A percentile compares a stretch with the other conserved stretches of the same genome.
These are phyloP conservation scores for Eolophus roseicapilla DNA, from an alignment of 2,113 vertebrate genomes.

Conservation along the genomic window DNA sequence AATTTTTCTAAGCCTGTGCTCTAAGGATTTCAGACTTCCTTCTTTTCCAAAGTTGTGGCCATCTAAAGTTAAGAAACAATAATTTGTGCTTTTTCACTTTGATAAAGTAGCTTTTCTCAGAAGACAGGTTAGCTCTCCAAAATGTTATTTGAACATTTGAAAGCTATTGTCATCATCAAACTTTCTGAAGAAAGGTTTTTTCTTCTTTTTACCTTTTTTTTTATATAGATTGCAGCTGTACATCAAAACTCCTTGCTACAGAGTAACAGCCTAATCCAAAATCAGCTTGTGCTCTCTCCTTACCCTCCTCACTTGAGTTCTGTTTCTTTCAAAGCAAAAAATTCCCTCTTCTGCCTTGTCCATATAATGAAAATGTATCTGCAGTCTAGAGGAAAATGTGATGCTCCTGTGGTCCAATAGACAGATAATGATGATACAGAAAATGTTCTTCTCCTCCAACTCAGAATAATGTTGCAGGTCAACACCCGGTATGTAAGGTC, in stretches of 20 bases:
- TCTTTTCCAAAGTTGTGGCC: not conserved
- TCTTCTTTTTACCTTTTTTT: not conserved
- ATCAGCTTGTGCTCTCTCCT: not conserved
- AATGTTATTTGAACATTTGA: not conserved
- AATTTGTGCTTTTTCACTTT: not conserved
- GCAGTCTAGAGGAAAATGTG: not conserved
- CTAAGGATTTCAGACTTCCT: not conserved
- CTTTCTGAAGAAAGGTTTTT: not conserved
- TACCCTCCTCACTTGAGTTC: not conserved
- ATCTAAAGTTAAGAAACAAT: not conserved
- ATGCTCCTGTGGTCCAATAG: not conserved
- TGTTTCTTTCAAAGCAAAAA: not conserved
- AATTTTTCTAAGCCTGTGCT: not conserved
- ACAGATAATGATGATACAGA: not conserved
- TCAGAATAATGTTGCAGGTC: not conserved
- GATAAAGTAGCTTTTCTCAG: not conserved
- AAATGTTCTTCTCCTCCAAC: not conserved
- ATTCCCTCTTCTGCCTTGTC: not conserved
- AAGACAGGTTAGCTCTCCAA: not conserved
- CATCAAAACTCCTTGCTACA: not conserved
- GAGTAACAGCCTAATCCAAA: not conserved
- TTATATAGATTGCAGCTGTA: not conserved
- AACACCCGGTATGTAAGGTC: not conserved
- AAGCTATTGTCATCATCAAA: not conserved
- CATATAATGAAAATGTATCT: not conserved